These are phyloP conservation scores for Stomorhina lunata DNA, from an alignment of 2,888 invertebrate genomes.

Conservation along the genomic window DNA sequence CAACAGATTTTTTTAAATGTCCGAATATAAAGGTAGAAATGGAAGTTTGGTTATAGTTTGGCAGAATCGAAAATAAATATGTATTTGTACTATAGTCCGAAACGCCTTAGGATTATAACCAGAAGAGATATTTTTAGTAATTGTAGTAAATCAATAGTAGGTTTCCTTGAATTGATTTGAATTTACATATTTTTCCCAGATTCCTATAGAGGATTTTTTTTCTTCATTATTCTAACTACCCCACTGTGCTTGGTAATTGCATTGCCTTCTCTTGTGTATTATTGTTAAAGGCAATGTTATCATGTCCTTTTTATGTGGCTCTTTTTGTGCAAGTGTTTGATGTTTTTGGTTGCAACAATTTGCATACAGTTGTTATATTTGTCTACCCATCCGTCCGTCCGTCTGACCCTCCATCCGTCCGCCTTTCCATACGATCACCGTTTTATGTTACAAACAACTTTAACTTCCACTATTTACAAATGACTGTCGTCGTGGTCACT, in stretches of 20 bases:
- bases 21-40: too few species aligned
- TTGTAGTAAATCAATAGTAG: too few species aligned
- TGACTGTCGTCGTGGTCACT: slow-evolving; percentile 66
- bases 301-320: slow-evolving; percentile 30
- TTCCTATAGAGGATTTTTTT: too few species aligned
- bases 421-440: slow-evolving; percentile 27
- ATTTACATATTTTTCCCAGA: too few species aligned
- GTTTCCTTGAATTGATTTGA: too few species aligned
- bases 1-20: slow-evolving; percentile 1
- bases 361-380: slow-evolving; percentile 47
- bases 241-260: slow-evolving; percentile 19
- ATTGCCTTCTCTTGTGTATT: slow-evolving; percentile 14
- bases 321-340: not conserved
- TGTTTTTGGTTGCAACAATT: slow-evolving; percentile 43
- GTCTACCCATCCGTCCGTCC: slow-evolving; percentile 48
- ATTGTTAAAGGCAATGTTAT: slow-evolving; percentile 55
- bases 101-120: too few species aligned
- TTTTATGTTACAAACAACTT: slow-evolving; percentile 49
- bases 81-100: too few species aligned
- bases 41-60: too few species aligned
- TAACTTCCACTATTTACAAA: slow-evolving; percentile 55
- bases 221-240: too few species aligned
- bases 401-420: slow-evolving; percentile 15
- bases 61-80: too few species aligned
- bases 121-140: too few species aligned